Evolutionary conservation across 2,797 vertebrate species (phyloP), one percentile per base, ranked within the genome.

Genomic region (Myoxocephalus aenaeus): DNA sequence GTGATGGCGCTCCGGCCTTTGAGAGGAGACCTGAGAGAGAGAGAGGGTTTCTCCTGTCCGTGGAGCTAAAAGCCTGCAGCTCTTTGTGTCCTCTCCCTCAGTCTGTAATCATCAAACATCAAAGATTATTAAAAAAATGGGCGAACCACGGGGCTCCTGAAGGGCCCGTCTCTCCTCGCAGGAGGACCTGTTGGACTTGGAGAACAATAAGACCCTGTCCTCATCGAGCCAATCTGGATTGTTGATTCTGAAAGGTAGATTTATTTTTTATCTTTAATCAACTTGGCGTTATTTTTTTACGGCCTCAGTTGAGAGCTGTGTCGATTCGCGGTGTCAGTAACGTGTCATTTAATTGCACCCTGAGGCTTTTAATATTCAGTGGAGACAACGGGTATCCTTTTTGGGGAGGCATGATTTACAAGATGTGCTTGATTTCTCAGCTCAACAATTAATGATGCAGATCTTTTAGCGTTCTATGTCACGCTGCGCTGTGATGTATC

Each of bases 61-160:
- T 22, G 56, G 11, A 73, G 65, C 70, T 80, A 46, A 84, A 87
- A 86, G 74, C 63, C 65, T 74, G 0, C 0, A 80, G 66, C 63
- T 79, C 40, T 79, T 65, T 75, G 58, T 82, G 70, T 81, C 70
- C 29, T 48, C 61, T 58, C 65, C 70, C 38, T 80, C 67, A 63
- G 82, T 68, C 59, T 70, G 56, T 77, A 79, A 85, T 75, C 75
- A 84, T 73, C 48, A 46, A 62, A 84, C 66, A 75, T 79, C 59
- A 82, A 82, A 82, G 68, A 3, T 44, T 42, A 4, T 14, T 42
- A 1, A 42, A 75, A 63, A 64, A 25, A 34, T 7, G 15, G 27
- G 38, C 63, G 50, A 74, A 79, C 7, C 27, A 17, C 40, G 48
- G 65, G 65, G 70, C 46, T 53, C n/a, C 61, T 69, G 70, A 77